Percentiles rank a stretch among this genome's conserved stretches.
Evolutionary conservation across 1,140 invertebrate species (phyloP).

Genomic region (Portunus trituberculatus): DNA sequence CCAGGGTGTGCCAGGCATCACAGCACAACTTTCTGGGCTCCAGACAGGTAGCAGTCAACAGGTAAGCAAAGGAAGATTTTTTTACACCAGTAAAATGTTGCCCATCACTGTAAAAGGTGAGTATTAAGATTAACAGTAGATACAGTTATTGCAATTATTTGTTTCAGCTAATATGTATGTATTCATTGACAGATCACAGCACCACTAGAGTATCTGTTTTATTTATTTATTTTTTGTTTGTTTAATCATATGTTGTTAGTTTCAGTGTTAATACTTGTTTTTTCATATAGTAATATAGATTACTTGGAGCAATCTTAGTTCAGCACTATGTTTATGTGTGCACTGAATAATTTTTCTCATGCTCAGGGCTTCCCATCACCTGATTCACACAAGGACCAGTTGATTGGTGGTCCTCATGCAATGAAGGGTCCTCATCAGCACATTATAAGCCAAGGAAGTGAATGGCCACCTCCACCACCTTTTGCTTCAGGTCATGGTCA

Average conservation of each 20-base stretch:
- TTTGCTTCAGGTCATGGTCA: not conserved
- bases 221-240: too few relatives aligned
- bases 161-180: too few relatives aligned
- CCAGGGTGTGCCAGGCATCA: not conserved
- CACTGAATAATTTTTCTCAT: not conserved
- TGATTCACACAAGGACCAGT: not conserved
- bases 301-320: not conserved
- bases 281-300: not conserved
- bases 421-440: not conserved
- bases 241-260: not conserved
- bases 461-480: not conserved
- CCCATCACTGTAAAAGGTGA: too few relatives aligned
- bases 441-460: not conserved
- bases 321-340: not conserved
- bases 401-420: not conserved
- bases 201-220: too few relatives aligned
- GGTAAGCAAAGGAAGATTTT: constrained; percentile 35
- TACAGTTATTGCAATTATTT: too few relatives aligned
- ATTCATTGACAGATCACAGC: too few relatives aligned
- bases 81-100: too few relatives aligned
- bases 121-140: too few relatives aligned
- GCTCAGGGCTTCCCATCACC: not conserved
- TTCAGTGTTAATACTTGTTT: not conserved
- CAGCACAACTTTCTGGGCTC: constrained; percentile 38
- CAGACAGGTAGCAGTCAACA: constrained; percentile 1